phyloP scores from a whole-genome alignment of 2,888 invertebrate genomes.

The Harpalus rubripes region DNA sequence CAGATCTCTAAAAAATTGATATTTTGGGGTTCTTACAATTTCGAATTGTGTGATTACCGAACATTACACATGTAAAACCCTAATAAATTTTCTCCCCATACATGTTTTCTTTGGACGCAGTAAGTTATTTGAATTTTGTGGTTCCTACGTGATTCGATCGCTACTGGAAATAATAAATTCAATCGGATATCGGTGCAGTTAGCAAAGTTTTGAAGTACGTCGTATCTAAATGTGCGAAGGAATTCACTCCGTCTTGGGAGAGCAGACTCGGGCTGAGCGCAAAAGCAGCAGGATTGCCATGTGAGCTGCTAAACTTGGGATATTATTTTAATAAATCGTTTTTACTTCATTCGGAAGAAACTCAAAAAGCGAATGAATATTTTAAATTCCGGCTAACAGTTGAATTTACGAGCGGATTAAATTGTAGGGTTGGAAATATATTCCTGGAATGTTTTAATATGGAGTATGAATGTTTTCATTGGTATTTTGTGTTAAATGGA shows the following conservation, averaged over 20 bases:
- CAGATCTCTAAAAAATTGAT: too few species aligned
- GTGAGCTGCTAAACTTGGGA: conserved; percentile 26
- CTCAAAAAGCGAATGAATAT: conserved; percentile 50
- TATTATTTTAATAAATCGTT: conserved; percentile 59
- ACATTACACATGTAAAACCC: too few species aligned
- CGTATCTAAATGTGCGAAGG: conserved; percentile 44
- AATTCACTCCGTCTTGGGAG: conserved; percentile 1
- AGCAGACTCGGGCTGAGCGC: not conserved
- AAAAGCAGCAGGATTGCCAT: not conserved
- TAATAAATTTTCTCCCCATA: too few species aligned
- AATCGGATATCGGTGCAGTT: conserved; percentile 52
- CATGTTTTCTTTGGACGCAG: too few species aligned
- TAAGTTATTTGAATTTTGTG: conserved; percentile 24
- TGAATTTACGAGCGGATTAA: conserved; percentile 53
- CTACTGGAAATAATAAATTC: conserved; percentile 32
- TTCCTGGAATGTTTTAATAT: conserved; percentile 53
- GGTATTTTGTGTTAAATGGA: conserved; percentile 44
- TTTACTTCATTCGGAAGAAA: conserved; percentile 59
- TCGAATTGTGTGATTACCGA: too few species aligned
- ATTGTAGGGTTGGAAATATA: conserved; percentile 45
- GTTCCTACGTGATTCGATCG: conserved; percentile 35
- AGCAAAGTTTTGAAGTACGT: conserved; percentile 45
- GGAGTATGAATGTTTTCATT: conserved; percentile 44
- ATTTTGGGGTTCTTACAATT: too few species aligned
- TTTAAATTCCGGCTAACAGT: conserved; percentile 40